Percentiles rank a stretch among this genome's conserved stretches.
phyloP scores from a whole-genome alignment of 1,140 invertebrate species.

The Kradibia gibbosae region DNA sequence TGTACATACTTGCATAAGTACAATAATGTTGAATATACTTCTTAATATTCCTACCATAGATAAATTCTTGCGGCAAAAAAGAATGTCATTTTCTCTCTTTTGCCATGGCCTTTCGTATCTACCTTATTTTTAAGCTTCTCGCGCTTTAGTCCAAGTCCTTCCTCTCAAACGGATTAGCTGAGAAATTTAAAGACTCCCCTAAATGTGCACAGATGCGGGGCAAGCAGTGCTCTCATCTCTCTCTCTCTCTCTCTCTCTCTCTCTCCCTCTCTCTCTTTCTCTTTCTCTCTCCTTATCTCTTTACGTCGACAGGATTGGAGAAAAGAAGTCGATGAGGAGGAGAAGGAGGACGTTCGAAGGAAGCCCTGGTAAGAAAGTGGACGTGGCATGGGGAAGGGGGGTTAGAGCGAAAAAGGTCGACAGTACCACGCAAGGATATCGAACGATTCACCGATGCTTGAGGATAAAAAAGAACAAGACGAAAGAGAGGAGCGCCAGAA shows the following conservation, averaged over 20 bases:
- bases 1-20: slow-evolving; percentile 15
- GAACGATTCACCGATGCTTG: slow-evolving; percentile 47
- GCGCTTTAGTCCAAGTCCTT: slow-evolving; percentile 11
- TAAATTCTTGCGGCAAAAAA: slow-evolving; percentile 44
- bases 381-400: neutral
- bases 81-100: slow-evolving; percentile 22
- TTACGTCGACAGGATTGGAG: slow-evolving; percentile 44
- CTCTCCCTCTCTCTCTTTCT: slow-evolving; percentile 14
- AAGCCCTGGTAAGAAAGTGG: neutral
- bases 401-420: slow-evolving; percentile 11
- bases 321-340: slow-evolving; percentile 36
- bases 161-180: slow-evolving; percentile 48
- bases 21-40: slow-evolving; percentile 36
- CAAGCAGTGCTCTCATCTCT: slow-evolving; percentile 25
- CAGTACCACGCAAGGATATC: slow-evolving; percentile 42
- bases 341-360: slow-evolving; percentile 20
- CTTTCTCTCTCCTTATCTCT: neutral
- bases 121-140: slow-evolving; percentile 25
- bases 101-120: neutral
- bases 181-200: slow-evolving; percentile 50
- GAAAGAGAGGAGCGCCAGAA: slow-evolving; percentile 34
- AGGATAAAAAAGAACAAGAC: slow-evolving; percentile 40
- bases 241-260: slow-evolving; percentile 1
- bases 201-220: slow-evolving; percentile 22
- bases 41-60: slow-evolving; percentile 24